Percentiles rank a stretch among this genome's conserved stretches.
These are phyloP conservation scores for Zosterops japonicus DNA, from an alignment of 2,113 vertebrate species.

Conservation along the genomic window DNA sequence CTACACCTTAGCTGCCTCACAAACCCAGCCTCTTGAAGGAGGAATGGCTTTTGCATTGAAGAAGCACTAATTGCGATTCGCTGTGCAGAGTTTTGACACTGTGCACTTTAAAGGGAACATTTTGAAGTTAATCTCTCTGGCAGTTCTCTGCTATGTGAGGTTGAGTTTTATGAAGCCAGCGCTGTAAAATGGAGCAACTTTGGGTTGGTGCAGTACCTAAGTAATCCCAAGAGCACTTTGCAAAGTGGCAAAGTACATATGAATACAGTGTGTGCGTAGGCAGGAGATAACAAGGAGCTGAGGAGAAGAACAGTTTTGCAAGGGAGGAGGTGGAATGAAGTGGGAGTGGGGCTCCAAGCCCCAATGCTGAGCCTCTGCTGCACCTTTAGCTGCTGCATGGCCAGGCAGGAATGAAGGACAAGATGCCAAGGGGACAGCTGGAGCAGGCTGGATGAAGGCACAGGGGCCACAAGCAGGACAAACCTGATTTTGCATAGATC, in stretches of 20 bases:
- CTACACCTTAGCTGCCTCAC: background rate
- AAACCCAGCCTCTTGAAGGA: background rate
- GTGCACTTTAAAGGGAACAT: background rate
- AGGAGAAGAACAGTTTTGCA: background rate
- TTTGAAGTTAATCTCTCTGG: background rate
- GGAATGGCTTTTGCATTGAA: background rate
- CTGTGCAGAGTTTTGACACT: background rate
- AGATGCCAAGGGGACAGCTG: background rate
- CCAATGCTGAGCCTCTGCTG: background rate
- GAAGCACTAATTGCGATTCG: background rate
- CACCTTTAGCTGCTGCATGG: background rate
- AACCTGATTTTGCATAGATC: background rate
- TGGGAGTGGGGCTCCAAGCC: background rate
- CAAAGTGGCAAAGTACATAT: constrained; percentile 17
- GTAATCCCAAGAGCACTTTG: constrained; percentile 42
- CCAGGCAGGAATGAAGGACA: accelerated
- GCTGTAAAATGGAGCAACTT: background rate
- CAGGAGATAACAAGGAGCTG: constrained; percentile 30
- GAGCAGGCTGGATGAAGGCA: background rate
- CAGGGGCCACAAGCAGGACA: accelerated
- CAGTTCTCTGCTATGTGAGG: background rate
- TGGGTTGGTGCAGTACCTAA: constrained; percentile 9
- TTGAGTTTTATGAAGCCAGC: background rate
- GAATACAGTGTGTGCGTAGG: background rate
- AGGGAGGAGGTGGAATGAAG: constrained; percentile 24